A percentile compares a stretch with the other conserved stretches of the same genome.
Conservation (phyloP, 2,888 invertebrate genomes). For the Coremacera marginata region DNA sequence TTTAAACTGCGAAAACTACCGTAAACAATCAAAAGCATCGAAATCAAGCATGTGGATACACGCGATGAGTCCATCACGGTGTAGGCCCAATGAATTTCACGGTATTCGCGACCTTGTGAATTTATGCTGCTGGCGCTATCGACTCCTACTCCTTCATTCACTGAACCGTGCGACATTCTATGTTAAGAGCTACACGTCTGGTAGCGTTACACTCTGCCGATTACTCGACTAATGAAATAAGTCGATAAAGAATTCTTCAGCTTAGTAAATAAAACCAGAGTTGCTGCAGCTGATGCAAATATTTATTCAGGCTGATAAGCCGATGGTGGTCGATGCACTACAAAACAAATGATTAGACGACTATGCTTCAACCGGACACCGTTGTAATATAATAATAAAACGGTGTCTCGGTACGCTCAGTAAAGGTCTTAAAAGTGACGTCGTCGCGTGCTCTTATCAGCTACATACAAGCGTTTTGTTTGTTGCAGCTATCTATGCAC, state of each 20-base stretch:
- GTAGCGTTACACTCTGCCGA: conserved; percentile 13
- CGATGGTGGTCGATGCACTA: not conserved
- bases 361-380: not conserved
- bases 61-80: conserved; percentile 98
- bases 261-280: no score
- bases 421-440: not conserved
- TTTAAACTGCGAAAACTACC: conserved; percentile 97
- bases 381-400: not conserved
- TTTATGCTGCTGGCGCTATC: conserved; percentile 52
- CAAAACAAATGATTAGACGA: not conserved
- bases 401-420: not conserved
- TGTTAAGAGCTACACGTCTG: conserved; percentile 19
- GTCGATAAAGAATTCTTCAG: not conserved
- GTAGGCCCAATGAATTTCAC: conserved; percentile 88
- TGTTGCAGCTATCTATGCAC: not conserved
- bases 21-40: conserved; percentile 96
- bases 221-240: conserved; percentile 1
- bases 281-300: not conserved
- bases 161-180: conserved; percentile 64
- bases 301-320: not conserved
- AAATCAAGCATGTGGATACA: conserved; percentile 96
- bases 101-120: conserved; percentile 64
- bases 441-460: conserved; percentile 12
- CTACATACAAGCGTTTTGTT: not conserved
- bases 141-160: conserved; percentile 53